A percentile compares a stretch with the other conserved stretches of the same genome.
phyloP scores from a whole-genome alignment of 2,113 vertebrate genomes.

The Elachura formosa region DNA sequence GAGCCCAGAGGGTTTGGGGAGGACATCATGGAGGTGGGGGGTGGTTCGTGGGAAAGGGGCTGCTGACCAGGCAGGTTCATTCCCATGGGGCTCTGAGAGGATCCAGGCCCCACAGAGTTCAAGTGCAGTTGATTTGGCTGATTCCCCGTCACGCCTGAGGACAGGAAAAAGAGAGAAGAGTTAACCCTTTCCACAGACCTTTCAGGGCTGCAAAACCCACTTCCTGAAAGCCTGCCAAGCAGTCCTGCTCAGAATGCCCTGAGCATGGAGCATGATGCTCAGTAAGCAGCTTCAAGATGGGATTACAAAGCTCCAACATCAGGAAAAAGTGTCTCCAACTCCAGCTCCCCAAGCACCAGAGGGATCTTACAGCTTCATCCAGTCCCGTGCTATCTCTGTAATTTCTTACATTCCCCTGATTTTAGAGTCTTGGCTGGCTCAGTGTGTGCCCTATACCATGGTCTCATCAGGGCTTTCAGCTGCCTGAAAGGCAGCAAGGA shows the following conservation, averaged over 20 bases:
- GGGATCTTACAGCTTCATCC: neutral
- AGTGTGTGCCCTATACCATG: rapidly evolving
- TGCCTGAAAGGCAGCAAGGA: neutral
- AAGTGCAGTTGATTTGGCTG: constrained; percentile 83
- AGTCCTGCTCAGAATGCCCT: neutral
- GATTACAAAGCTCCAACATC: neutral
- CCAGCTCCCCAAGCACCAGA: neutral
- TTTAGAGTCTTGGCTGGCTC: neutral
- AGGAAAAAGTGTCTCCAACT: neutral
- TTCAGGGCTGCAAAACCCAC: neutral
- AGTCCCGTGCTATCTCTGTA: neutral
- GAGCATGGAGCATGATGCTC: neutral
- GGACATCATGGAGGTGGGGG: constrained; percentile 80
- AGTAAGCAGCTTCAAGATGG: neutral
- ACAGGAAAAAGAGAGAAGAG: neutral
- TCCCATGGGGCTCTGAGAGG: constrained; percentile 89
- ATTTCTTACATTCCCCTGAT: neutral
- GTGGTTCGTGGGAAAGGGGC: constrained; percentile 84
- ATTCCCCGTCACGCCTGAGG: constrained; percentile 78
- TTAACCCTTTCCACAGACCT: neutral
- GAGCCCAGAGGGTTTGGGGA: constrained; percentile 85
- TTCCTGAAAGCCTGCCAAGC: neutral
- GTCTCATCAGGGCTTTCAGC: neutral
- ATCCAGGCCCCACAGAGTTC: constrained; percentile 79
- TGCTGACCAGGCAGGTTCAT: constrained; percentile 85